These are phyloP conservation scores for Xanthostigma xanthostigma DNA, from an alignment of 2,888 invertebrate genomes.

Conservation along the genomic window DNA sequence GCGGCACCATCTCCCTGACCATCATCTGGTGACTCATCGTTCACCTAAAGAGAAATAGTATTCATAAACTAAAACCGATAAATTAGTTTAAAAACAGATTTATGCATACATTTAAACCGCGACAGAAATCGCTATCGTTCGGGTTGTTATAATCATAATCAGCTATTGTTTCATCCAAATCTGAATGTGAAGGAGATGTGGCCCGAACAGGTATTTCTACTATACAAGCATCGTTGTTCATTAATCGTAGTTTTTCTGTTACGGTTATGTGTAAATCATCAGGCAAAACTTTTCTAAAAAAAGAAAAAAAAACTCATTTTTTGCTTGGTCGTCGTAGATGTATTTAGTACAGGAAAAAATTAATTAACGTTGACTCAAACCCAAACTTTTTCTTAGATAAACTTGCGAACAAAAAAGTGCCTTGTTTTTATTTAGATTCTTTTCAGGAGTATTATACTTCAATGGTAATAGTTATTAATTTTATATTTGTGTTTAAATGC, in stretches of 20 bases:
- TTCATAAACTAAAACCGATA: slow-evolving; percentile 1
- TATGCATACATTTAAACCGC: slow-evolving; percentile 20
- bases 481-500: no score
- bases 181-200: slow-evolving; percentile 7
- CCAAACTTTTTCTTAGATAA: no score
- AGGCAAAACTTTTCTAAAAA: not conserved
- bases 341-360: no score
- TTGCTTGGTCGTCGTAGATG: no score
- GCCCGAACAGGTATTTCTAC: not conserved
- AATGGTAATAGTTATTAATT: no score
- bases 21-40: slow-evolving; percentile 8
- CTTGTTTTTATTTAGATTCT: no score
- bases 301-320: not conserved
- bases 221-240: not conserved
- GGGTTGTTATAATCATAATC: slow-evolving; percentile 39
- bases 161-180: slow-evolving; percentile 23
- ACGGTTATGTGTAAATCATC: not conserved
- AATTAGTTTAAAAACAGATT: slow-evolving; percentile 4
- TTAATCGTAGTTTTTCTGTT: not conserved
- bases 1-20: slow-evolving; percentile 24
- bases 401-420: no score
- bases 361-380: no score
- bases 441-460: no score
- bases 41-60: slow-evolving; percentile 4
- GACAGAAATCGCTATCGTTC: slow-evolving; percentile 37